Evolutionary conservation across 2,888 invertebrate species (phyloP).

Genomic region (Melolontha melolontha): DNA sequence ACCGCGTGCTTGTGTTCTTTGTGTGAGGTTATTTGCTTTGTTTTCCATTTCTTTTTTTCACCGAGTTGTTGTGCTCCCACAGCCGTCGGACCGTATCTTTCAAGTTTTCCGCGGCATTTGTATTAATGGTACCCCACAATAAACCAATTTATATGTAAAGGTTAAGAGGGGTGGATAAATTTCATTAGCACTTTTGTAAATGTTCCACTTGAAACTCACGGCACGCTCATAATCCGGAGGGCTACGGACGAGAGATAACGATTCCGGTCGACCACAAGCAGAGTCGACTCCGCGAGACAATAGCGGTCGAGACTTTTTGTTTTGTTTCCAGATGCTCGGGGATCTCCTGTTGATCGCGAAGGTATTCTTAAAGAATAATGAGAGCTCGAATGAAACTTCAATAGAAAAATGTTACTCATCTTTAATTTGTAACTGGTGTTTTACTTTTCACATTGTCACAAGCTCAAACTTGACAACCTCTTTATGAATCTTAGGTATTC

Average conservation of each 20-base stretch:
- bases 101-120: constrained; percentile 43
- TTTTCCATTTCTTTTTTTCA: constrained; percentile 9
- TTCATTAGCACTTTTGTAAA: constrained; percentile 58
- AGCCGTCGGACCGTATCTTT: constrained; percentile 1
- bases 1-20: constrained; percentile 22
- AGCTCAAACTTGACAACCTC: too few species aligned
- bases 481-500: too few species aligned
- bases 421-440: constrained; percentile 25
- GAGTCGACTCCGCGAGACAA: constrained; percentile 31
- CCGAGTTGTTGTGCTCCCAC: constrained; percentile 7
- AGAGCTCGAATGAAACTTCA: constrained; percentile 18
- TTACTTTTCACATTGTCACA: background rate
- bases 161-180: constrained; percentile 57
- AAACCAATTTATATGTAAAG: constrained; percentile 62
- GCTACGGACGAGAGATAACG: constrained; percentile 52
- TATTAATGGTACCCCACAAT: constrained; percentile 55
- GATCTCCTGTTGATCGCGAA: constrained; percentile 36
- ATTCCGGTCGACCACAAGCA: constrained; percentile 50
- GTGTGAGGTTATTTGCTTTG: constrained; percentile 29
- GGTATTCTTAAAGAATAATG: constrained; percentile 15
- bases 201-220: constrained; percentile 56
- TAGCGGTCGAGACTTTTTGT: constrained; percentile 34
- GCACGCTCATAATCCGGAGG: constrained; percentile 52
- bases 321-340: constrained; percentile 32
- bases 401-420: constrained; percentile 14